These are phyloP conservation scores for Calcarius lapponicus DNA, from an alignment of 2,797 vertebrate species.

Conservation along the genomic window DNA sequence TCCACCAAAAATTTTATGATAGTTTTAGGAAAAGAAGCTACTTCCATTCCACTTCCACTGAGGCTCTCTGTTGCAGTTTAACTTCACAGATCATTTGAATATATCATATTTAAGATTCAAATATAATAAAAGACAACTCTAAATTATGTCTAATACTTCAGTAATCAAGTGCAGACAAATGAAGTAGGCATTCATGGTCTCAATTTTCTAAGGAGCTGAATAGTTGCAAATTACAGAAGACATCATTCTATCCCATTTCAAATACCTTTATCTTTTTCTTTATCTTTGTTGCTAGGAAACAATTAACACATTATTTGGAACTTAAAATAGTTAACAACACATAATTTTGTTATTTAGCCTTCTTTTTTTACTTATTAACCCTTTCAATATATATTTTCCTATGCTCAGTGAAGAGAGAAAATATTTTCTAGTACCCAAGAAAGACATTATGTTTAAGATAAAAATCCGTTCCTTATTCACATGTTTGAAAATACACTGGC, in stretches of 20 bases:
- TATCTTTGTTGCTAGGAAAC: conserved; percentile 68
- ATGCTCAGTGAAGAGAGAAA: neutral
- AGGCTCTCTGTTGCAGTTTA: neutral
- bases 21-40: neutral
- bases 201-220: conserved; percentile 53
- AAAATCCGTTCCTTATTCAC: neutral
- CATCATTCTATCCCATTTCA: conserved; percentile 46
- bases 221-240: conserved; percentile 60
- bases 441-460: neutral
- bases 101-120: neutral
- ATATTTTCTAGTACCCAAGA: neutral
- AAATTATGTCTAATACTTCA: conserved; percentile 11
- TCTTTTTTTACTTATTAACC: neutral
- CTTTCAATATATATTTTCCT: neutral
- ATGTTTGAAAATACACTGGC: neutral
- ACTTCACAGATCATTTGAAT: neutral
- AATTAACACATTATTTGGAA: neutral
- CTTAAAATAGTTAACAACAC: neutral
- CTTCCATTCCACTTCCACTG: neutral
- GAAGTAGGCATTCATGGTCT: conserved; percentile 20
- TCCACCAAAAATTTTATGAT: neutral
- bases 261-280: neutral
- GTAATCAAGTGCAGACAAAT: conserved; percentile 36
- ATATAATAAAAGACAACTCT: neutral
- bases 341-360: neutral